phyloP scores from a whole-genome alignment of 2,113 vertebrate genomes.

The rat (Rattus norvegicus) region GRCr8 NC_086022.1:22320501-22321000 shows the following conservation, averaged over 20 bases:
- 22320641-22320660: constrained; percentile 41
- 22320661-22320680: neutral
- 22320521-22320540: neutral
- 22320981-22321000: constrained; percentile 73
- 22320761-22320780: constrained; percentile 46
- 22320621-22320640: neutral
- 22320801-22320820: neutral
- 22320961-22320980: constrained; percentile 86
- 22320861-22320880: constrained; percentile 25
- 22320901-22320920: constrained; percentile 78
- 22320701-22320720: neutral
- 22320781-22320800: neutral
- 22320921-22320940: constrained; percentile 81
- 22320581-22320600: neutral
- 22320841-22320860: constrained; percentile 51
- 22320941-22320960: constrained; percentile 82
- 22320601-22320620: neutral
- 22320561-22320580: neutral
- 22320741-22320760: neutral
- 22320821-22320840: constrained; percentile 18
- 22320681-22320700: neutral
- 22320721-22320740: neutral
- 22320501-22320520: neutral
- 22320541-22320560: neutral
- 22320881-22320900: constrained; percentile 64